Conservation (phyloP, 2,797 vertebrate genomes). For the Acanthurus tractus region DNA sequence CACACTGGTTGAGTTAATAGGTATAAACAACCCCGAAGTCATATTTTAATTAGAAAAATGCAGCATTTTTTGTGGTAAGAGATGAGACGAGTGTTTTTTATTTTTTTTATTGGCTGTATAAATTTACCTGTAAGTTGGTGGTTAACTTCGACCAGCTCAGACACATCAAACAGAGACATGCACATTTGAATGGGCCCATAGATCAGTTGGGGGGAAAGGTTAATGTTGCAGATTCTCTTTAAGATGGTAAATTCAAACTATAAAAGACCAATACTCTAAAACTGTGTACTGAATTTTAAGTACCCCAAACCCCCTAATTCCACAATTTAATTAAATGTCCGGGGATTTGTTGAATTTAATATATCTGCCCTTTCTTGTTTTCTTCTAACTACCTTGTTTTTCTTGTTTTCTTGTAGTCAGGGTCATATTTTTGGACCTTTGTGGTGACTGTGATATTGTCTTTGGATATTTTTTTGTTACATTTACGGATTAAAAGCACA, state of each 20-base stretch:
- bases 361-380: background rate
- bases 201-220: background rate
- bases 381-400: background rate
- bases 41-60: constrained; percentile 59
- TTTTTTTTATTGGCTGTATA: constrained; percentile 17
- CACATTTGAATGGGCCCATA: constrained; percentile 5
- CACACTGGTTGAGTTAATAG: constrained; percentile 46
- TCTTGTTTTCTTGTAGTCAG: background rate
- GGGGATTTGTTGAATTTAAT: background rate
- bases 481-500: background rate
- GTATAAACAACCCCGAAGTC: constrained; percentile 52
- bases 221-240: constrained; percentile 3
- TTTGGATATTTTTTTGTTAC: background rate
- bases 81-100: constrained; percentile 20
- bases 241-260: background rate
- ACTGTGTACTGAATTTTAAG: background rate
- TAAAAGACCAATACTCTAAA: background rate
- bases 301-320: too few relatives aligned
- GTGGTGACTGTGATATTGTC: background rate
- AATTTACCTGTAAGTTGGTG: constrained; percentile 51
- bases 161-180: constrained; percentile 24
- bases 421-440: background rate
- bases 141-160: constrained; percentile 19
- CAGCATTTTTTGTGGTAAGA: constrained; percentile 27
- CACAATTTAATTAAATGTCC: background rate